Percentiles rank a stretch among this genome's conserved stretches.
Evolutionary conservation across 2,888 invertebrate genomes (phyloP).

Genomic region (Sialis lutaria): DNA sequence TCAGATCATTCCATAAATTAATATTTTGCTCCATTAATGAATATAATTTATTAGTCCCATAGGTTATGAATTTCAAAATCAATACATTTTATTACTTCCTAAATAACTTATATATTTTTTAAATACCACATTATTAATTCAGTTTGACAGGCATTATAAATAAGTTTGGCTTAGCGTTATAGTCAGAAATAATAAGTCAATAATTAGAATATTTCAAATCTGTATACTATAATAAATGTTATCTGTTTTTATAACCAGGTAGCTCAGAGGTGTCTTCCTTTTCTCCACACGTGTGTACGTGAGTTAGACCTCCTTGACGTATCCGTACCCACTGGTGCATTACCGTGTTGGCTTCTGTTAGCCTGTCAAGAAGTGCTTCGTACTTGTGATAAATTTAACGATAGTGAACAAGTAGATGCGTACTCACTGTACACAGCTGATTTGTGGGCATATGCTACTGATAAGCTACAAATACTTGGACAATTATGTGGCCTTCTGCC

Average conservation of each 20-base stretch:
- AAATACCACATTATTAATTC: no score
- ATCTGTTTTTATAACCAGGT: constrained; percentile 31
- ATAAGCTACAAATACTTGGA: constrained; percentile 57
- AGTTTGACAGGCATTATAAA: no score
- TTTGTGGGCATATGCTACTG: constrained; percentile 71
- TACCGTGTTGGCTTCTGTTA: constrained; percentile 85
- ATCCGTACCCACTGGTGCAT: constrained; percentile 60
- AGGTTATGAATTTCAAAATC: no score
- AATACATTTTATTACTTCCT: no score
- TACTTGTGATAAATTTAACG: constrained; percentile 53
- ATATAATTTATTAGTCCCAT: no score
- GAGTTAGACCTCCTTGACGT: constrained; percentile 72
- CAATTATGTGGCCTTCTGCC: constrained; percentile 83
- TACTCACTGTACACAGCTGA: constrained; percentile 76
- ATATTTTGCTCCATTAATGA: no score
- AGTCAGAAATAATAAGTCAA: no score
- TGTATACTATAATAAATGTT: no score
- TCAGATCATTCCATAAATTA: no score
- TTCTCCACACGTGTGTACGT: constrained; percentile 75
- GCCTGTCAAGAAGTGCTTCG: constrained; percentile 74
- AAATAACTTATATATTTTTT: no score
- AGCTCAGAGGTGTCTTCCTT: constrained; percentile 74
- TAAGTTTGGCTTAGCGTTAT: no score
- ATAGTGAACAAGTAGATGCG: constrained; percentile 47
- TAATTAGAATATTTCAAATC: no score